Base-by-base conservation (phyloP, 2,888 invertebrate genomes). In the Caenorhabditis sp. region DNA sequence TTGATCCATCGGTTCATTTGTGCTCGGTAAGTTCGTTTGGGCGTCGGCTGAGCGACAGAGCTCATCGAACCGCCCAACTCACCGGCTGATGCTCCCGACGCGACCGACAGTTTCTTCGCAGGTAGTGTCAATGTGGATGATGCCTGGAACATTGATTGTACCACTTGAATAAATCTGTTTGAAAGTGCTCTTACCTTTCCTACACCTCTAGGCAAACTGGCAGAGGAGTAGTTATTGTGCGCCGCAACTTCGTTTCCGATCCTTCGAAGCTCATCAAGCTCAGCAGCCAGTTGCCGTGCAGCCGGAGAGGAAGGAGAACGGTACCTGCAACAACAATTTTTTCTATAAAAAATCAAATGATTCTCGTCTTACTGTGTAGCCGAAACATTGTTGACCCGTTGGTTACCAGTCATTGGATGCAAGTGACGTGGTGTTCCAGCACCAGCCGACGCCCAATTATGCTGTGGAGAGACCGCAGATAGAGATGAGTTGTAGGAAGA, bases 401-500 rank as follows among this genome's bases (percentile, higher is more conserved):
- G 70, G 26, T 70, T 70, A 9, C 46, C 41, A 45, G 45, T 58
- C 22, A 68, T 27, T 24, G 71, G 71, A 66, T 72, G 65, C 37
- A 79, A 48, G 48, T 74, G 83, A 26, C 79, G 59, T 37, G 79
- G 81, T 1, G 81, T 80, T 45, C 80, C 81, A 27, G 68, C 63
- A 11, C 71, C n/a, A n/a, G n/a, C 73, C 22, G 81, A 75, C 73
- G 81, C 59, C 83, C 84, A 85, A 30, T 68, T 75, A 6, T 81
- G 82, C 46, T 80, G 82, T 20, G 84, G 85, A 37, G 81, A 82
- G 11, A 81, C 82, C 13, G 84, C 79, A 9, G 86, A 87, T 11
- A 89, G 75, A 7, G 86, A 82, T 1, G 88, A 88, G 9, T 85
- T 84, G 74, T 86, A 89, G n/a, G 89, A 89, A 20, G 86, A 86